Percentiles rank a stretch among this genome's conserved stretches.
Evolutionary conservation across 64 coral and sea anemone genomes (phyloP).

Genomic region (Astreopora myriophthalma): DNA sequence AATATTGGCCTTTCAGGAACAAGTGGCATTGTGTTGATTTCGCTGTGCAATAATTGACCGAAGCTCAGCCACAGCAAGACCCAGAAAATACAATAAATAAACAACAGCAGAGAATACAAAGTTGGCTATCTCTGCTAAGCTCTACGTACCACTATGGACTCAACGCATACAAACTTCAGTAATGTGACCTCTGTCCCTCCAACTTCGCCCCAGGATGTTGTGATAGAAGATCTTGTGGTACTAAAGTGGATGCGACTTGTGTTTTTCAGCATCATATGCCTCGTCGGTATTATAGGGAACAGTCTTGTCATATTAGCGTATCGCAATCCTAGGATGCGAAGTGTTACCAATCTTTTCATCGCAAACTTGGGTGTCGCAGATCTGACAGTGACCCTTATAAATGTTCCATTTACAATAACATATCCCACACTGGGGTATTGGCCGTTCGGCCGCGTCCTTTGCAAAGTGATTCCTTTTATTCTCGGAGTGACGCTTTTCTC

Average conservation of each 20-base stretch:
- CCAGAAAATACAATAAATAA: not conserved
- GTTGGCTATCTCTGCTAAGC: not conserved
- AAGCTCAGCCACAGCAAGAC: not conserved
- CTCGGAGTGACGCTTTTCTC: constrained; percentile 71
- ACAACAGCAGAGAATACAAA: not conserved
- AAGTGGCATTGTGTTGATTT: not conserved
- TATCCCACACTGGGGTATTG: constrained; percentile 38
- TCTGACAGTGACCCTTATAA: constrained; percentile 75
- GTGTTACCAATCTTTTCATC: constrained; percentile 88
- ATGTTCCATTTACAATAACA: constrained; percentile 60
- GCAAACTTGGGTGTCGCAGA: constrained; percentile 90
- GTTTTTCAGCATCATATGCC: not conserved
- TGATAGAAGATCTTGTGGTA: not conserved
- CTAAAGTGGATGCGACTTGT: not conserved
- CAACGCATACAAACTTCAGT: constrained; percentile 1
- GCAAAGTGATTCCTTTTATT: constrained; percentile 70
- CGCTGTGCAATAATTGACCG: not conserved
- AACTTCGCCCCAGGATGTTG: not conserved
- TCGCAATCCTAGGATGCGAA: constrained; percentile 85
- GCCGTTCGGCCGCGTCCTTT: constrained; percentile 82
- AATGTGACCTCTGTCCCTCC: constrained; percentile 24
- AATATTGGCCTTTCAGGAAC: constrained; percentile 1
- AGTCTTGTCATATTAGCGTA: constrained; percentile 79
- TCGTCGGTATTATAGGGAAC: constrained; percentile 67
- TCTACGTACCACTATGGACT: not conserved